phyloP scores from a whole-genome alignment of 2,888 invertebrate genomes.

The Tenodera sinensis region DNA sequence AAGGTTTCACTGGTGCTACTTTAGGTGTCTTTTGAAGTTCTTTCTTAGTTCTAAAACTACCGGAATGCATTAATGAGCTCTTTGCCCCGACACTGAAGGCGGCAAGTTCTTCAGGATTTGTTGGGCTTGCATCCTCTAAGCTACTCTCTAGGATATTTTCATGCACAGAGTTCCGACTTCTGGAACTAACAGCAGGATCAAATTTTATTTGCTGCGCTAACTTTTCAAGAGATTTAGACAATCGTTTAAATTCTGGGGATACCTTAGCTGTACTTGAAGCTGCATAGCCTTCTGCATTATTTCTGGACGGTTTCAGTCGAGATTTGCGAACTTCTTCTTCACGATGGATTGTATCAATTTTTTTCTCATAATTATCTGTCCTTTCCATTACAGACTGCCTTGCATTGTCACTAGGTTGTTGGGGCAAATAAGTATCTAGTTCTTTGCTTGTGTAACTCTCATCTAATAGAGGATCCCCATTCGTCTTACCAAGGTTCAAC shows the following conservation, averaged over 20 bases:
- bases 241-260: background rate
- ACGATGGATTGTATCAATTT: background rate
- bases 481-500: background rate
- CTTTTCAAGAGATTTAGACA: constrained; percentile 20
- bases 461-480: background rate
- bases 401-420: background rate
- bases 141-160: background rate
- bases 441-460: background rate
- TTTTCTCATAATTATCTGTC: background rate
- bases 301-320: background rate
- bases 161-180: background rate
- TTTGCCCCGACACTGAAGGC: constrained; percentile 1
- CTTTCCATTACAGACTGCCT: background rate
- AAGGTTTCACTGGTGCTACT: background rate
- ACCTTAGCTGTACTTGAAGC: background rate
- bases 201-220: constrained; percentile 21
- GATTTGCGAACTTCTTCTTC: background rate
- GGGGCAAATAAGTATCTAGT: background rate
- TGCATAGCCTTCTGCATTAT: background rate
- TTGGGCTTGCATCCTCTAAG: background rate
- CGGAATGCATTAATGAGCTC: constrained; percentile 22
- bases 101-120: background rate
- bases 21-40: constrained; percentile 10
- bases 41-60: constrained; percentile 28
- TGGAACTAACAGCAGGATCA: background rate